A percentile compares a stretch with the other conserved stretches of the same genome.
Conservation (phyloP, 2,113 vertebrate genomes). For the Ophiodon elongatus region DNA sequence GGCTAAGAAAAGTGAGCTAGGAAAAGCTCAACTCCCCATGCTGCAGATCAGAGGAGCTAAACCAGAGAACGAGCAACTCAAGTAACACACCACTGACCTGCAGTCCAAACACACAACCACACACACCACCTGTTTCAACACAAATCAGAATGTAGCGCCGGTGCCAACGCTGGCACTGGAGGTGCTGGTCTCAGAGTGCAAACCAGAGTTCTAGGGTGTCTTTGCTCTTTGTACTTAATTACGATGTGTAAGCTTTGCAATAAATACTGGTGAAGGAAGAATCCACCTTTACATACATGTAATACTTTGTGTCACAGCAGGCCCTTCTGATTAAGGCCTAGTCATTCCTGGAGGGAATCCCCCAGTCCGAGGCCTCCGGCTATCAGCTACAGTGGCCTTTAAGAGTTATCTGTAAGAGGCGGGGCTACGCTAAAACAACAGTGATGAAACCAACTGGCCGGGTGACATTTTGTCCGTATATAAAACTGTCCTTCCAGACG, state of each 20-base stretch:
- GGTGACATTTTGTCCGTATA: background rate
- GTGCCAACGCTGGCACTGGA: background rate
- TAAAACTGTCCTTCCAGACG: background rate
- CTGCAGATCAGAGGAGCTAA: slow-evolving; percentile 42
- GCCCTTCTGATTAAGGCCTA: background rate
- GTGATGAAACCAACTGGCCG: background rate
- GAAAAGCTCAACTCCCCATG: slow-evolving; percentile 42
- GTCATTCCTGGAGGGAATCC: background rate
- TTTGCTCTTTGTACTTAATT: background rate
- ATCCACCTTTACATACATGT: background rate
- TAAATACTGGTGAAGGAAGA: background rate
- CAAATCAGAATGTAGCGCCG: background rate
- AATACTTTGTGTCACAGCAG: background rate
- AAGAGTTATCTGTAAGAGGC: background rate
- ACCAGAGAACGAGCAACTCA: slow-evolving; percentile 21
- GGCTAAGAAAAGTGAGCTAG: slow-evolving; percentile 60
- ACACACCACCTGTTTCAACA: slow-evolving; percentile 38
- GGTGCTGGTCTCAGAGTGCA: background rate
- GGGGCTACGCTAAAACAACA: background rate
- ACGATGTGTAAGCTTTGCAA: background rate
- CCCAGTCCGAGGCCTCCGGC: background rate
- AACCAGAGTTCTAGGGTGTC: background rate
- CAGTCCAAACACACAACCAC: slow-evolving; percentile 12
- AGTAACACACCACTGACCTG: slow-evolving; percentile 30
- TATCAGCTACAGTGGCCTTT: background rate